Conservation (phyloP, 2,113 vertebrate genomes). For the Plestiodon gilberti region DNA sequence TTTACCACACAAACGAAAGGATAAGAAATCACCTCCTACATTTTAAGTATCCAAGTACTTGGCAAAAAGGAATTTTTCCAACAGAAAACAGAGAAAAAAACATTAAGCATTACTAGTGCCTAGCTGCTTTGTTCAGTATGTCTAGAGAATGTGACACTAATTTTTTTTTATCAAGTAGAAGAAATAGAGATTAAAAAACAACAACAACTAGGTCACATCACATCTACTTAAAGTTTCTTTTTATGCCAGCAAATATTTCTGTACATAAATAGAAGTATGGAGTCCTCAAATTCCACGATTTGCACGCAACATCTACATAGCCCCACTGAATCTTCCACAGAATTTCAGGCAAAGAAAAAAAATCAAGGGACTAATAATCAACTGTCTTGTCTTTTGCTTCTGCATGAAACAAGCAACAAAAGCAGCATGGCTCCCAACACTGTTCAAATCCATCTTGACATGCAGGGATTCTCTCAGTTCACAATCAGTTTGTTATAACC, state of each 20-base stretch:
- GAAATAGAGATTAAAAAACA: neutral
- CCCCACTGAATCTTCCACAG: neutral
- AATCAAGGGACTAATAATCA: neutral
- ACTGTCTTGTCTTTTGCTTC: conserved; percentile 17
- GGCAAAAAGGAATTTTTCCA: neutral
- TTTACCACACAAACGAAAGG: conserved; percentile 5
- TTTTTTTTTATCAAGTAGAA: neutral
- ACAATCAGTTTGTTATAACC: neutral
- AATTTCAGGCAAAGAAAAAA: conserved; percentile 12
- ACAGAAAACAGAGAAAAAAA: neutral
- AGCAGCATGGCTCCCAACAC: neutral
- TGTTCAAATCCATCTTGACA: neutral
- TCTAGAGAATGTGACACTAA: neutral
- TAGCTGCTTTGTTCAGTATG: neutral
- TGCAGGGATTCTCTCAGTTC: neutral
- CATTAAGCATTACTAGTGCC: neutral
- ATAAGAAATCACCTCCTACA: neutral
- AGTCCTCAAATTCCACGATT: neutral
- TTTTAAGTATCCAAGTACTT: neutral
- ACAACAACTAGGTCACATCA: neutral
- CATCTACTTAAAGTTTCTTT: neutral
- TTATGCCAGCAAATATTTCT: neutral
- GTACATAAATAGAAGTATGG: neutral
- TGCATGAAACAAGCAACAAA: conserved; percentile 24
- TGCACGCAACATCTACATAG: neutral